Conservation (phyloP, 2,113 vertebrate genomes). For the Sphyrna mokarran region DNA sequence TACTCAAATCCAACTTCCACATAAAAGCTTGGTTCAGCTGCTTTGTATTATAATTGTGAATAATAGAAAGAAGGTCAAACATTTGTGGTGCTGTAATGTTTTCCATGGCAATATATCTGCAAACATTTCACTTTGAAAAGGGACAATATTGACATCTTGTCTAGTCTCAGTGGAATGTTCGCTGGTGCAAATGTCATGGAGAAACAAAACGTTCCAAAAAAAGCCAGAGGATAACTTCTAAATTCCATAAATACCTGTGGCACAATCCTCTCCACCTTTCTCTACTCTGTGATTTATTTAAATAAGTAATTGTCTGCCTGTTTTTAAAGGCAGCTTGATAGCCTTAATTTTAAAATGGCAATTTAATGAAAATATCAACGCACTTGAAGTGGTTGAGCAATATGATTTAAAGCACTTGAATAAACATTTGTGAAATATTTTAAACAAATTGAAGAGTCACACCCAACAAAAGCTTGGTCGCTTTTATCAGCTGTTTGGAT, state of each 20-base stretch:
- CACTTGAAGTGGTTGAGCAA: not conserved
- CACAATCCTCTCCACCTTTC: not conserved
- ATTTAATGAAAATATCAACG: not conserved
- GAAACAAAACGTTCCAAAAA: not conserved
- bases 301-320: not conserved
- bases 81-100: not conserved
- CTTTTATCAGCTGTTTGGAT: not conserved
- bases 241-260: conserved; percentile 20
- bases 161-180: conserved; percentile 1
- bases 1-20: not conserved
- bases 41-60: conserved; percentile 8
- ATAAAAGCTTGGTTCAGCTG: not conserved
- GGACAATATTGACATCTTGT: conserved; percentile 28
- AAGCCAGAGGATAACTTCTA: not conserved
- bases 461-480: not conserved
- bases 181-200: not conserved
- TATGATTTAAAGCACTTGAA: not conserved
- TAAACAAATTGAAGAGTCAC: not conserved
- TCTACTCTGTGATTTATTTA: not conserved
- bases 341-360: not conserved
- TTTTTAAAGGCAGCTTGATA: not conserved
- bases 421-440: not conserved
- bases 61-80: conserved; percentile 27
- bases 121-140: conserved; percentile 20
- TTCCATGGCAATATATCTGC: not conserved